phyloP scores from a whole-genome alignment of 2,113 vertebrate genomes.

The Lasiurus borealis region DNA sequence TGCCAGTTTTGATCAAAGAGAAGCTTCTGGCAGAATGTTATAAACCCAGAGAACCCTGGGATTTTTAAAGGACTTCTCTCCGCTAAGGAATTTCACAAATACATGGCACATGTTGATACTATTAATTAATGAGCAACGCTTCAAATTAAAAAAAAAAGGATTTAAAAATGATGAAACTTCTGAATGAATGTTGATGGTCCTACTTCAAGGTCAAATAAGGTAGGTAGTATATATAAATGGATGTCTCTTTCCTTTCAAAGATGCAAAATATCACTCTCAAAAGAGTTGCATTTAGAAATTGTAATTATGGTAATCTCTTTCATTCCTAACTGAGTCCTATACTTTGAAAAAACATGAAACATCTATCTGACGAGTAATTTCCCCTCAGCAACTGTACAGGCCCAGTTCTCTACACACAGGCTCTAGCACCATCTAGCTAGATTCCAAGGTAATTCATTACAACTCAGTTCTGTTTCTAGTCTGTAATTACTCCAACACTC shows the following conservation, averaged over 20 bases:
- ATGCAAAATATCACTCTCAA: not conserved
- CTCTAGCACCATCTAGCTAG: slow-evolving; percentile 71
- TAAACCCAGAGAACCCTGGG: slow-evolving; percentile 18
- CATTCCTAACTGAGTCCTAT: not conserved
- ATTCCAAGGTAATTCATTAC: slow-evolving; percentile 48
- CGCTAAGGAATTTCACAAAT: slow-evolving; percentile 1
- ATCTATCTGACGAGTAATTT: not conserved
- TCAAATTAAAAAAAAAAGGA: not conserved
- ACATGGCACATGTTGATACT: not conserved
- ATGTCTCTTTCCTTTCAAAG: not conserved
- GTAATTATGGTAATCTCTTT: not conserved
- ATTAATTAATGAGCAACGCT: slow-evolving; percentile 12
- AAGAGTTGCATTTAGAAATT: not conserved
- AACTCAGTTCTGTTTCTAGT: not conserved
- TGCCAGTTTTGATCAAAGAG: slow-evolving; percentile 56
- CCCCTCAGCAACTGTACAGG: not conserved
- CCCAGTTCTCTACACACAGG: not conserved
- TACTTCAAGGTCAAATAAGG: slow-evolving; percentile 4
- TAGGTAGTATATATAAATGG: not conserved
- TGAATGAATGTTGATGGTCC: not conserved
- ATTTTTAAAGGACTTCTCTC: slow-evolving; percentile 1
- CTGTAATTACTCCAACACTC: slow-evolving; percentile 16
- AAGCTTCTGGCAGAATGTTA: slow-evolving; percentile 39
- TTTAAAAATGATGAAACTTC: slow-evolving; percentile 34
- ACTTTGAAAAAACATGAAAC: not conserved